Base-by-base conservation (phyloP, 2,113 vertebrate genomes). In the Lepidothrix coronata region DNA sequence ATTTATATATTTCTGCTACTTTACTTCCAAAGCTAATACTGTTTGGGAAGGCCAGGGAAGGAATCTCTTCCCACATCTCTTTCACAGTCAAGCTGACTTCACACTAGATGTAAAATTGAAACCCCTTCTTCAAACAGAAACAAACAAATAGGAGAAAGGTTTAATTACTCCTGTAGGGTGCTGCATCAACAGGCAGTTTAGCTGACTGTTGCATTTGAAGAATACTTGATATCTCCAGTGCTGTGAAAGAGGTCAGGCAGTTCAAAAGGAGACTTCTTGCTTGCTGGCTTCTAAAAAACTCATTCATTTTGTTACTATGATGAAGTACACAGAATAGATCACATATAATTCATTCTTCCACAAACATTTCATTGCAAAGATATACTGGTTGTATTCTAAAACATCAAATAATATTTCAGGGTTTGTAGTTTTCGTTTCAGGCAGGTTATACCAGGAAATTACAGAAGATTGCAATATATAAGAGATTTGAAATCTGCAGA, bases 361-460 rank as follows among this genome's bases (percentile, higher is more conserved):
- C 75, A 93, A 83, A 83, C 39, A 91, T 68, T 93, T 86, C 66
- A 85, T 82, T 92, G 84, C 58, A 91, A 91, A 96, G 89, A 76
- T 63, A 92, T 55, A 73, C 35, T 48, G 19, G 66, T 51, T 85
- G 63, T 48, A 79, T 95, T 95, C 71, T 80, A 24, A 39, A 85
- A 66, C 62, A 89, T 44, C 43, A 85, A 88, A 74, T 77, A 73
- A 41, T 90, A 57, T 96, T 94, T 92, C 85, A 81, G 68, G 9
- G 44, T 61, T 94, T 88, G 65, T 52, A 88, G 68, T 61, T 68
- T 92, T 94, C 78, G 10, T 85, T 85, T 88, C 88, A 91, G 52
- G 65, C 16, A 78, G 66, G 66, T 78, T 94, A 92, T 87, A 19
- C 16, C 76, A 93, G 80, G 79, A 92, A 95, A 95, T 93, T 78